Conservation (phyloP, 2,888 invertebrate genomes). For the Flexamia atlantica region DNA sequence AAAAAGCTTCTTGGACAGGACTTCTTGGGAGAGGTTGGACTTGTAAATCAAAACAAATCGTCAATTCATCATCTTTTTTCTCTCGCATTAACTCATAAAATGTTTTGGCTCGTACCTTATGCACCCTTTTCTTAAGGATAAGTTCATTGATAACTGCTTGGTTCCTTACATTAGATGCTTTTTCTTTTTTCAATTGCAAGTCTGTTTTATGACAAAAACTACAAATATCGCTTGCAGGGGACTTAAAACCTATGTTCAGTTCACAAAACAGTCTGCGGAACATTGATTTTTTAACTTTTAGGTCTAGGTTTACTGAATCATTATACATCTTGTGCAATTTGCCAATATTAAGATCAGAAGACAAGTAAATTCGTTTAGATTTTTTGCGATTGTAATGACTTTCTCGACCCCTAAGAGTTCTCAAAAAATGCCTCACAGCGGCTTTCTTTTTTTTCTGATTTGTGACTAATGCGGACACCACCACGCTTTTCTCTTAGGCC, state of each 20-base stretch:
- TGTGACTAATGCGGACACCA: no score
- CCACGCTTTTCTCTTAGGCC: no score
- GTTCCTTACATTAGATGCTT: slow-evolving; percentile 26
- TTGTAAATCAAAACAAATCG: slow-evolving; percentile 19
- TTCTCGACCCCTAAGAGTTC: neutral
- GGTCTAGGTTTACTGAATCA: neutral
- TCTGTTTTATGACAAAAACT: neutral
- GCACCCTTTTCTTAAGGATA: slow-evolving; percentile 39
- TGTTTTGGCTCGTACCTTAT: slow-evolving; percentile 14
- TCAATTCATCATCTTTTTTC: neutral
- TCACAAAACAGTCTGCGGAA: no score
- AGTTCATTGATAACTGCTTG: no score
- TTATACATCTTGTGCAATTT: slow-evolving; percentile 8
- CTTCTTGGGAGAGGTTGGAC: slow-evolving; percentile 16
- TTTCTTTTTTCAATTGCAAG: slow-evolving; percentile 4
- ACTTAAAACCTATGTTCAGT: slow-evolving; percentile 30
- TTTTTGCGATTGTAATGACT: slow-evolving; percentile 3
- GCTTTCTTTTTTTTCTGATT: neutral
- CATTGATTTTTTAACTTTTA: no score
- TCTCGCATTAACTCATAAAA: slow-evolving; percentile 20
- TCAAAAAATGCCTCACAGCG: neutral
- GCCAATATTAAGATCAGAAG: slow-evolving; percentile 13
- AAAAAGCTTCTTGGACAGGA: slow-evolving; percentile 31
- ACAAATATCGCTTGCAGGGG: slow-evolving; percentile 40
- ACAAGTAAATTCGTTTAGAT: neutral